A percentile compares a stretch with the other conserved stretches of the same genome.
Evolutionary conservation across 2,888 invertebrate genomes (phyloP).

Genomic region (Drosophila maculinotata): DNA sequence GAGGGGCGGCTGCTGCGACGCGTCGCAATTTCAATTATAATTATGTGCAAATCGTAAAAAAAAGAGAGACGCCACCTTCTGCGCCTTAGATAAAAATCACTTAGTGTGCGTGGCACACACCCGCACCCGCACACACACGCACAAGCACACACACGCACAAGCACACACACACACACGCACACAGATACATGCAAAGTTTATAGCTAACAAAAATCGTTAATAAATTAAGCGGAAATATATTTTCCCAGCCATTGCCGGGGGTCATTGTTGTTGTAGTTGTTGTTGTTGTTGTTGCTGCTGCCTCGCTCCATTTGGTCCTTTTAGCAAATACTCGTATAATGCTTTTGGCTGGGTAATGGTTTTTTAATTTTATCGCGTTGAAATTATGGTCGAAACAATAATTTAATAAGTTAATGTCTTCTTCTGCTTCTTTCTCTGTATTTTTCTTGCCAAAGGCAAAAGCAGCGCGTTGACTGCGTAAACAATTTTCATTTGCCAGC

Average conservation of each 20-base stretch:
- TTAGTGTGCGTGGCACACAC: conserved; percentile 53
- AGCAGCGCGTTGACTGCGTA: conserved; percentile 54
- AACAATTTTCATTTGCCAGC: conserved; percentile 69
- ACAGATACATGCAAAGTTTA: conserved; percentile 65
- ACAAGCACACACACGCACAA: not conserved
- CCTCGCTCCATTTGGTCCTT: conserved; percentile 66
- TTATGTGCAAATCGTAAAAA: conserved; percentile 82
- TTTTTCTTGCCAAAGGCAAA: conserved; percentile 41
- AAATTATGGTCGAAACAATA: conserved; percentile 72
- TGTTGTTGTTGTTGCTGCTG: conserved; percentile 10
- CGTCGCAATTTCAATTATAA: conserved; percentile 83
- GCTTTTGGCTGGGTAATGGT: conserved; percentile 75
- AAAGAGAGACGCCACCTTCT: conserved; percentile 35
- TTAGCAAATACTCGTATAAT: conserved; percentile 54
- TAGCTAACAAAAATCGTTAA: conserved; percentile 81
- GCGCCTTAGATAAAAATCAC: conserved; percentile 73
- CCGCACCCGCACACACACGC: conserved; percentile 4
- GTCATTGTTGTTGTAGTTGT: conserved; percentile 22
- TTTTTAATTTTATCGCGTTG: conserved; percentile 82
- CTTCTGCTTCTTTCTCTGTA: conserved; percentile 37
- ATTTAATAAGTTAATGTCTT: conserved; percentile 79
- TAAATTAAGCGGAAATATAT: conserved; percentile 83
- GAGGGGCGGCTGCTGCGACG: conserved; percentile 27
- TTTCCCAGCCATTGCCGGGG: conserved; percentile 49
- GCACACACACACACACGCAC: conserved; percentile 18